A percentile compares a stretch with the other conserved stretches of the same genome.
These are phyloP conservation scores for Tipula helvola DNA, from an alignment of 2,888 invertebrate species.

Conservation along the genomic window DNA sequence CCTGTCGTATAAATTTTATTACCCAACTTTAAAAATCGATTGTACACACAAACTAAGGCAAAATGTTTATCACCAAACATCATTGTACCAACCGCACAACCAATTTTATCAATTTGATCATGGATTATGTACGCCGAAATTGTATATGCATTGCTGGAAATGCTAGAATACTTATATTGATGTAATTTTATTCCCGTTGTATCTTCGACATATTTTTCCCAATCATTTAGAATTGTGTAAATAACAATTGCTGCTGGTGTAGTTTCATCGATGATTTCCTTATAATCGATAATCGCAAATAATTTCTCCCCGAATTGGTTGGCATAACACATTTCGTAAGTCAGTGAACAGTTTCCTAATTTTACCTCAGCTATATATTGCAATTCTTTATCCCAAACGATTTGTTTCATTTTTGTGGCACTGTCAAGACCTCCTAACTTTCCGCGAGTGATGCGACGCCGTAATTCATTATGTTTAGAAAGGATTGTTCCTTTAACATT, in stretches of 20 bases:
- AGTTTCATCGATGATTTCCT: no score
- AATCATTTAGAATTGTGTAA: no score
- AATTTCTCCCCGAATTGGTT: no score
- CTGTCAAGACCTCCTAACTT: not conserved
- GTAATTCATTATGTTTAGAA: not conserved
- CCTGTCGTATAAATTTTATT: not conserved
- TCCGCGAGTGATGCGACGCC: not conserved
- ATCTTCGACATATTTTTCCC: no score
- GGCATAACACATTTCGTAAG: no score
- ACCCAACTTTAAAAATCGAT: not conserved
- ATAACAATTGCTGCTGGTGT: no score
- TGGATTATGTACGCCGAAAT: not conserved
- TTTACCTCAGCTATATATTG: not conserved
- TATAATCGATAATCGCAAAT: no score
- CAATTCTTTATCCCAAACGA: not conserved
- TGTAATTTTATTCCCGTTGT: no score
- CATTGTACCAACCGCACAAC: not conserved
- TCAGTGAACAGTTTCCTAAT: not conserved
- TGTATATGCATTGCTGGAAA: no score
- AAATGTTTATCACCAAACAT: not conserved
- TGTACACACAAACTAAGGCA: not conserved
- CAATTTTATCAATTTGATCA: not conserved
- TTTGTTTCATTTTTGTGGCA: not conserved
- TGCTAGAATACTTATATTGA: no score
- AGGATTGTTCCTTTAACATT: not conserved